A percentile compares a stretch with the other conserved stretches of the same genome.
Conservation (phyloP, 1,140 invertebrate species). For the Branchinecta lynchi region DNA sequence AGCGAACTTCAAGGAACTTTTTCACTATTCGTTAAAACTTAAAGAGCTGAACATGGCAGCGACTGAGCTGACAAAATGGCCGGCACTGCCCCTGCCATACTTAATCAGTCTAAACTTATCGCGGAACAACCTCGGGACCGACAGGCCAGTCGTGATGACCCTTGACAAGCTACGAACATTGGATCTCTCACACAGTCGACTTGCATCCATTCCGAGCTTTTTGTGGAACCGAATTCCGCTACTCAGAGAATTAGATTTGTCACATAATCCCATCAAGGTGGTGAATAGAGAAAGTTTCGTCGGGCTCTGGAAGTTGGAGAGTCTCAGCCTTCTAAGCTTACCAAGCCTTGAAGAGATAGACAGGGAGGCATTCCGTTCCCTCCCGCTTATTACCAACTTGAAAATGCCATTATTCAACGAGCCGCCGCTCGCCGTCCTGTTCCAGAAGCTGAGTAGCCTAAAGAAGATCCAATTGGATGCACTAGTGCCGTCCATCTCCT, state of each 20-base stretch:
- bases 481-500: slow-evolving; percentile 47
- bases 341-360: slow-evolving; percentile 38
- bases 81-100: slow-evolving; percentile 50
- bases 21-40: slow-evolving; percentile 64
- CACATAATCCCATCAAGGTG: slow-evolving; percentile 46
- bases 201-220: slow-evolving; percentile 45
- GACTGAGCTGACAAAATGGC: slow-evolving; percentile 53
- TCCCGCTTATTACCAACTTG: slow-evolving; percentile 43
- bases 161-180: slow-evolving; percentile 45
- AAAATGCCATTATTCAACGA: slow-evolving; percentile 25
- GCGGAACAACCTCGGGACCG: slow-evolving; percentile 42
- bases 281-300: slow-evolving; percentile 39
- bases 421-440: slow-evolving; percentile 14
- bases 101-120: slow-evolving; percentile 57
- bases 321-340: slow-evolving; percentile 33
- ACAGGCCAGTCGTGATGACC: slow-evolving; percentile 14
- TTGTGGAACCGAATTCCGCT: slow-evolving; percentile 40
- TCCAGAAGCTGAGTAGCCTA: slow-evolving; percentile 24
- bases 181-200: slow-evolving; percentile 46
- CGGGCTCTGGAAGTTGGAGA: slow-evolving; percentile 34
- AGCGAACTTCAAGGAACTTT: slow-evolving; percentile 76
- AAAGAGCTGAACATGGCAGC: slow-evolving; percentile 53
- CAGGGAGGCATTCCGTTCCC: slow-evolving; percentile 36
- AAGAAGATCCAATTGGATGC: slow-evolving; percentile 25
- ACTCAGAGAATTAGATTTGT: slow-evolving; percentile 44